Percentiles rank a stretch among this genome's conserved stretches.
Evolutionary conservation across 1,140 invertebrate genomes (phyloP).

Genomic region (Zaprionus kolodkinae): DNA sequence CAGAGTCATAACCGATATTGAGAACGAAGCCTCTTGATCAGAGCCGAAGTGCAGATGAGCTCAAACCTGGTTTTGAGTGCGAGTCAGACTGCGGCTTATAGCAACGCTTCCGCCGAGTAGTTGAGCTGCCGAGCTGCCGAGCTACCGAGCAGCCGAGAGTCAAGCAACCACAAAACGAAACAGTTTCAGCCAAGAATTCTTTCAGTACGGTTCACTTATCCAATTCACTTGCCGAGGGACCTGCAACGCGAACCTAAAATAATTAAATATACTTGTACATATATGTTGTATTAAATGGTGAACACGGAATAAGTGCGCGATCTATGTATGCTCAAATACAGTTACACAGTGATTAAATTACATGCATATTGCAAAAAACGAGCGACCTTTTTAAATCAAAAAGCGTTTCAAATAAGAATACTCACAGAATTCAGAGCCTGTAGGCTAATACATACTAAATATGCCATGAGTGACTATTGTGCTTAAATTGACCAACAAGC

Average conservation of each 20-base stretch:
- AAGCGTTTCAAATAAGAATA: background rate
- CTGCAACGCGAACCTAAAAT: slow-evolving; percentile 12
- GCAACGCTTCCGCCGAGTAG: slow-evolving; percentile 59
- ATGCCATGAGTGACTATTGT: background rate
- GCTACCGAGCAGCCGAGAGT: slow-evolving; percentile 59
- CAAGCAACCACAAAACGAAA: slow-evolving; percentile 53
- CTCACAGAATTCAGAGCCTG: background rate
- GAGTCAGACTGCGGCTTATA: slow-evolving; percentile 49
- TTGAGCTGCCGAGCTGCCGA: slow-evolving; percentile 43
- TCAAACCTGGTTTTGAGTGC: slow-evolving; percentile 14
- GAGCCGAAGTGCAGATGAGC: background rate
- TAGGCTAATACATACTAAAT: background rate
- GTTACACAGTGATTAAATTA: background rate
- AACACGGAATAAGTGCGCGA: background rate
- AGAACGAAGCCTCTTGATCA: slow-evolving; percentile 1
- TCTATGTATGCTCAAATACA: background rate
- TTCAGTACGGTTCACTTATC: slow-evolving; percentile 67
- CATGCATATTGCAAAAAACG: background rate
- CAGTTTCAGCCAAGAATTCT: slow-evolving; percentile 80
- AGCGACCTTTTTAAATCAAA: background rate
- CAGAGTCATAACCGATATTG: background rate
- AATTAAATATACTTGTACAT: slow-evolving; percentile 2
- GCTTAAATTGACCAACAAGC: background rate
- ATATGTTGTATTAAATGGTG: slow-evolving; percentile 40
- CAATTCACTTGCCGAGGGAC: slow-evolving; percentile 54